A percentile compares a stretch with the other conserved stretches of the same genome.
Evolutionary conservation across 2,888 invertebrate species (phyloP).

Genomic region (Erebia palarica): DNA sequence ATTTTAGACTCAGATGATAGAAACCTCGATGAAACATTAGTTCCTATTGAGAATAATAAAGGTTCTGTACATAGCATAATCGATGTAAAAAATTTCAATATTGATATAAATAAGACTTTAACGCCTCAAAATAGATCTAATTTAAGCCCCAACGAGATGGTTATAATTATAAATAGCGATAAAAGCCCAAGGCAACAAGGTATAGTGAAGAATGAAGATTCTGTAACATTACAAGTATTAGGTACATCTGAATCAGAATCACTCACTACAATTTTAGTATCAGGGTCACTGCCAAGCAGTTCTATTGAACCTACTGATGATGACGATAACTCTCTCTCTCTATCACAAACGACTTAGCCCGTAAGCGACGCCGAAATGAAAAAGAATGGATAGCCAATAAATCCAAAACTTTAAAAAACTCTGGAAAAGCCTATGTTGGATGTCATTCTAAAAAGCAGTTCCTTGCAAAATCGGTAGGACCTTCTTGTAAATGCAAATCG

Average conservation of each 20-base stretch:
- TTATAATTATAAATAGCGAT: slow-evolving; percentile 20
- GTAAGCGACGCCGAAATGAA: neutral
- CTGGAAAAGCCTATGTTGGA: too few relatives aligned
- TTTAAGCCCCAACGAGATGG: slow-evolving; percentile 14
- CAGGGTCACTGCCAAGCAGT: slow-evolving; percentile 10
- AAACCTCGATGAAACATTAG: slow-evolving; percentile 14
- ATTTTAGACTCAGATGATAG: neutral
- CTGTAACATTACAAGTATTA: slow-evolving; percentile 14
- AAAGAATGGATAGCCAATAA: slow-evolving; percentile 25
- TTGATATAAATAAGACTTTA: slow-evolving; percentile 13
- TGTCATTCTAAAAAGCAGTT: too few relatives aligned
- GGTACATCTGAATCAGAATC: slow-evolving; percentile 19
- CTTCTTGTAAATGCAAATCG: slow-evolving; percentile 29
- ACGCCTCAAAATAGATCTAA: slow-evolving; percentile 19
- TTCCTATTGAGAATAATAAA: slow-evolving; percentile 13
- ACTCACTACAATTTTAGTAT: slow-evolving; percentile 16
- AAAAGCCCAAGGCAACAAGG: slow-evolving; percentile 13
- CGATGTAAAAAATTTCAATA: slow-evolving; percentile 14
- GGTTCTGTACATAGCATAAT: neutral
- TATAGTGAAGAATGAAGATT: slow-evolving; percentile 11
- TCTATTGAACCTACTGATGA: too few relatives aligned
- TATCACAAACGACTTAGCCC: too few relatives aligned
- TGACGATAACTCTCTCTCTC: too few relatives aligned
- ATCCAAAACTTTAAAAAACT: too few relatives aligned
- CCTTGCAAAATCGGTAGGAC: slow-evolving; percentile 25